Evolutionary conservation across 2,888 invertebrate genomes (phyloP).

Genomic region (Alentia gelatinosa): DNA sequence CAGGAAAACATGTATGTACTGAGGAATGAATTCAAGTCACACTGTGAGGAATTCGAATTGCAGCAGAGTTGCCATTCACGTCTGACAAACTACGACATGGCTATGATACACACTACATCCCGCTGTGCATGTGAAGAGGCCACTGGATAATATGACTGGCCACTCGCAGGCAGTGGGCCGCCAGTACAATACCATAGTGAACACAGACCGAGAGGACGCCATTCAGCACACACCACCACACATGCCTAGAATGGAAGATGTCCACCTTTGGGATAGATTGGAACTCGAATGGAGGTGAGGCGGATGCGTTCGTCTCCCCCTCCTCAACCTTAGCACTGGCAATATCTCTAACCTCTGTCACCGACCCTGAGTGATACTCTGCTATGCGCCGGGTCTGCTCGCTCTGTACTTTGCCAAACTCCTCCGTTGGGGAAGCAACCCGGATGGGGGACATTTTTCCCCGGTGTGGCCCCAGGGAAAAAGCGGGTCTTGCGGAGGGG

Average conservation of each 20-base stretch:
- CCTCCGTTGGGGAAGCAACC: slow-evolving; percentile 56
- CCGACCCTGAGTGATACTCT: slow-evolving; percentile 62
- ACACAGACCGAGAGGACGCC: background rate
- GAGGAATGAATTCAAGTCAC: too few species aligned
- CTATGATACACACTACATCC: background rate
- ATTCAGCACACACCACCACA: slow-evolving; percentile 34
- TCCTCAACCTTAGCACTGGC: background rate
- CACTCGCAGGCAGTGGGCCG: background rate
- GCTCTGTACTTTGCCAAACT: slow-evolving; percentile 51
- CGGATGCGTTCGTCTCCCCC: slow-evolving; percentile 34
- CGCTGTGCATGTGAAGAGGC: background rate
- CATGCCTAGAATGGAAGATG: slow-evolving; percentile 48
- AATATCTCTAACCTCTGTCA: slow-evolving; percentile 48
- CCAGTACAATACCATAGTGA: background rate
- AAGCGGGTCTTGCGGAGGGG: slow-evolving; percentile 43
- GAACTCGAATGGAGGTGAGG: slow-evolving; percentile 49
- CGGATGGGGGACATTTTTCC: slow-evolving; percentile 23
- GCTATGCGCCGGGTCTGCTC: slow-evolving; percentile 64
- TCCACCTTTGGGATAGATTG: slow-evolving; percentile 58
- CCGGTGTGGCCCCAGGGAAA: slow-evolving; percentile 46
- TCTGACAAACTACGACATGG: background rate
- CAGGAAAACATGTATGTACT: too few species aligned
- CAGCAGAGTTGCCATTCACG: too few species aligned
- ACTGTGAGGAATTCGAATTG: too few species aligned
- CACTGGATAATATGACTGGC: background rate